Base-by-base conservation (phyloP, 2,797 vertebrate species). In the Premnoplex brunnescens region DNA sequence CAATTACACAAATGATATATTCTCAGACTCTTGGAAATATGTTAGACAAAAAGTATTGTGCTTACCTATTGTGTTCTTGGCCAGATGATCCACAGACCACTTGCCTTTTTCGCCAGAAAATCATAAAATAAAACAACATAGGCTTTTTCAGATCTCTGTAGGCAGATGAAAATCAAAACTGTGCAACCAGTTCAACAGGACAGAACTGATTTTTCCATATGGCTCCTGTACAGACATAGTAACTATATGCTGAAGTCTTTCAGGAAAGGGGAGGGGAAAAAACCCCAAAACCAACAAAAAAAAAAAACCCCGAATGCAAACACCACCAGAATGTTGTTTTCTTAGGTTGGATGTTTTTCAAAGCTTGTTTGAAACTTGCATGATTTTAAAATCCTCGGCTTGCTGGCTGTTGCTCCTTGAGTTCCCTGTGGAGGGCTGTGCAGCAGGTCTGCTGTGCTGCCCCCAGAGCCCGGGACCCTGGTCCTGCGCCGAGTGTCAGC, bases 11-110 rank as follows among this genome's bases (percentile, higher is more conserved):
- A 73, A 68, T 80, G 74, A 8, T 36, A 51, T 52, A 60, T 41
- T 71, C 77, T 89, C 51, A 83, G 52, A 67, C 24, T 58, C 16
- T 41, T 68, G n/a, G 54, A 84, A 89, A 86, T 46, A 52, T 0
- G 2, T 46, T 81, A 54, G 12, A 79, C 15, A 80, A 62, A 73
- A 91, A 72, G 32, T 30, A 37, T 12, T 74, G 3, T 63, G 46
- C 97, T 97, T 96, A 97, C 97, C 96, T 96, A 30, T 87, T 74
- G 30, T 73, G 37, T 67, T 95, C 36, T 59, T 68, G 74, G 81
- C 64, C 81, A 73, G 93, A 88, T 75, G 91, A 80, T 93, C 72
- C 63, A 66, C 76, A 69, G 90, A 85, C 44, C 37, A 17, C 55
- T 96, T 0, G 2, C 30, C 67, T 74, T 39, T 67, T 88, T 85